A percentile compares a stretch with the other conserved stretches of the same genome.
Evolutionary conservation across 2,797 vertebrate species (phyloP).

Genomic region (Microtus agrestis): DNA sequence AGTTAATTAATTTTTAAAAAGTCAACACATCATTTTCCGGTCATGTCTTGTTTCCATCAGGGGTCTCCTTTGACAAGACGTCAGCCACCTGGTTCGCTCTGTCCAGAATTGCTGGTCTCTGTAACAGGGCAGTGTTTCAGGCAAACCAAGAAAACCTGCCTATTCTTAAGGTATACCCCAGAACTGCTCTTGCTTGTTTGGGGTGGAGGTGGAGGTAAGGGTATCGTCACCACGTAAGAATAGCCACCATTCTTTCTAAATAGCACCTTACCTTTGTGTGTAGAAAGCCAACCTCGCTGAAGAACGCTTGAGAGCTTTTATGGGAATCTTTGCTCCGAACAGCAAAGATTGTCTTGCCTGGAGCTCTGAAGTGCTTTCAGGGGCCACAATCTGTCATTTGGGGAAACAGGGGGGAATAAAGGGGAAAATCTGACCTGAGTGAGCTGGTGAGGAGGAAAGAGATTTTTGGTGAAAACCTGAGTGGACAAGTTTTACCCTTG

Average conservation of each 20-base stretch:
- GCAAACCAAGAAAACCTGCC: conserved; percentile 94
- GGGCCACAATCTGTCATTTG: background rate
- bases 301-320: no score
- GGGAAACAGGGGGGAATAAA: background rate
- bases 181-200: background rate
- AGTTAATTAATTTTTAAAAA: background rate
- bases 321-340: fast-evolving
- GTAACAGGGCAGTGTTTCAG: conserved; percentile 97
- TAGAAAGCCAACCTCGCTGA: fast-evolving
- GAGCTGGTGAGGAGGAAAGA: fast-evolving
- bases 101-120: conserved; percentile 95
- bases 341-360: background rate
- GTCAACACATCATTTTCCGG: background rate
- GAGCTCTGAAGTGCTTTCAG: fast-evolving
- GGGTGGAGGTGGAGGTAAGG: background rate
- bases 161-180: conserved; percentile 93
- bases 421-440: background rate
- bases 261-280: background rate
- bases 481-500: background rate
- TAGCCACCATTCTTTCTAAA: background rate
- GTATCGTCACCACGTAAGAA: background rate
- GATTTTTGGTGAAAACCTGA: background rate
- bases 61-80: conserved; percentile 95
- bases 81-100: conserved; percentile 94
- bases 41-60: conserved; percentile 76